phyloP scores from a whole-genome alignment of 2,797 vertebrate species.

The Sparus aurata region DNA sequence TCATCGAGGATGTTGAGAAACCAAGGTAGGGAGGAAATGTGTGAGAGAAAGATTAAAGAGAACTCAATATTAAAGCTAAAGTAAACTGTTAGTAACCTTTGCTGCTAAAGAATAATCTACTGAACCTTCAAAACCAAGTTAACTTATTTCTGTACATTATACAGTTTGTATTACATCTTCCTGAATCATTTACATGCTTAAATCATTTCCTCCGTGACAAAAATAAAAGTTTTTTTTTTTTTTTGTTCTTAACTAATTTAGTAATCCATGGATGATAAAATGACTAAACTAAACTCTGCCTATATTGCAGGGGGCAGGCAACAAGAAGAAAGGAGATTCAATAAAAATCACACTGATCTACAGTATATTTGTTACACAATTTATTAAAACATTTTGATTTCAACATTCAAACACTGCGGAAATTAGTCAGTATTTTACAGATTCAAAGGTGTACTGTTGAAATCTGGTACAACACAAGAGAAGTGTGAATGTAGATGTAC shows the following conservation, averaged over 20 bases:
- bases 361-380: background rate
- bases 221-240: background rate
- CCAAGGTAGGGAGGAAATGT: constrained; percentile 48
- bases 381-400: background rate
- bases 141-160: background rate
- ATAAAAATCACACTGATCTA: background rate
- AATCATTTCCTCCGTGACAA: constrained; percentile 18
- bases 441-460: background rate
- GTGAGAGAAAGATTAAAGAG: constrained; percentile 5
- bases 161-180: background rate
- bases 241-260: background rate
- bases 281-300: constrained; percentile 17
- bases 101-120: constrained; percentile 39
- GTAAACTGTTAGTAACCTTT: constrained; percentile 9
- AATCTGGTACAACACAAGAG: background rate
- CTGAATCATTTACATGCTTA: background rate
- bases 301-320: constrained; percentile 50
- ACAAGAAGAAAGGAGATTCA: constrained; percentile 24
- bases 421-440: constrained; percentile 1
- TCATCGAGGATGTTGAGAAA: constrained; percentile 90
- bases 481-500: background rate
- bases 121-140: background rate
- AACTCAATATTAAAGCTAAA: constrained; percentile 36
- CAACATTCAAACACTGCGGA: background rate
- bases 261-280: background rate